Evolutionary conservation across 1,140 invertebrate species (phyloP), one percentile per base, ranked within the genome.

Genomic region (Magallana gigas): DNA sequence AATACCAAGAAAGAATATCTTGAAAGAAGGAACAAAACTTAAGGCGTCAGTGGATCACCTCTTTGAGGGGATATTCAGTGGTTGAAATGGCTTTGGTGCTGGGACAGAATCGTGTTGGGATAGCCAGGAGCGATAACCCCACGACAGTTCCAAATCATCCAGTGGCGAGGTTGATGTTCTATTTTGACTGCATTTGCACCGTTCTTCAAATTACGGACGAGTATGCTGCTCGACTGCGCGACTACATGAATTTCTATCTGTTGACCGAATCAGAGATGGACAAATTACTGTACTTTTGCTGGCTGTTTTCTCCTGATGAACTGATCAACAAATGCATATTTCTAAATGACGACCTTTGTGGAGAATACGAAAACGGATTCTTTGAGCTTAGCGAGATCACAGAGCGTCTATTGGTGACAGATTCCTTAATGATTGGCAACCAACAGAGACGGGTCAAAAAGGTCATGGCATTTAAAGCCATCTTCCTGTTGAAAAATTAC

Each of bases 101-200:
- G 68, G 68, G 68, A 11, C 68, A 76, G 11, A 76, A 76, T 11
- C 5, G 68, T 29, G 68, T 76, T 29, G 68, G 68, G 14, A 76
- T 76, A 76, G 23, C 68, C 9, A 18, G 23, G 68, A 76, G 12
- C 9, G 68, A 76, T 76, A 76, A 76, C 8, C 68, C 68, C 1
- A 76, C 68, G 3, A 11, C 23, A 3, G 23, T 76, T 9, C 68
- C 68, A 36, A 76, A 36, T 76, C 68, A 76, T 12, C 68, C 68
- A 1, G 9, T 76, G 48, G 84, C 68, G 14, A 36, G 87, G 56
- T 58, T 88, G 23, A 85, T 85, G 80, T 82, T 80, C 84, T 85
- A 85, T 18, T 76, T 85, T 57, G 56, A 85, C 23, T 82, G 64
- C n/a, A 82, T 88, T 23, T 85, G 59, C 29, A 85, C n/a, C 60